Evolutionary conservation across 2,113 vertebrate species (phyloP).

Genomic region (Accipiter cooperii): DNA sequence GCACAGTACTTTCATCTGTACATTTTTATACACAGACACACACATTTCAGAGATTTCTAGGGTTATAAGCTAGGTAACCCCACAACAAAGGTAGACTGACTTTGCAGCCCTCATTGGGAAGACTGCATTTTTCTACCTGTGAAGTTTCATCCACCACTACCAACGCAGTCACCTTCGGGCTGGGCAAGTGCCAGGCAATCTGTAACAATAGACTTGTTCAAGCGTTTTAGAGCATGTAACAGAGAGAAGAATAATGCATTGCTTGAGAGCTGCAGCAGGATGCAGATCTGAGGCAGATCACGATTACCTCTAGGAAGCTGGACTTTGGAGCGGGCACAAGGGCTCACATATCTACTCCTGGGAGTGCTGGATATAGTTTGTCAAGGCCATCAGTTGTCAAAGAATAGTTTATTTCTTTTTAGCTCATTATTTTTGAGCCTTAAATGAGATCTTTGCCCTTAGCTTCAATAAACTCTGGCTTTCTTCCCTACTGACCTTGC

Average conservation of each 20-base stretch:
- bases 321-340: background rate
- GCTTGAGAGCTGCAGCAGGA: slow-evolving; percentile 7
- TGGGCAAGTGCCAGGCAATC: background rate
- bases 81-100: background rate
- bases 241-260: background rate
- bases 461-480: background rate
- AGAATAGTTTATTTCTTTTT: background rate
- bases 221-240: background rate
- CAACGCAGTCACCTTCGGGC: background rate
- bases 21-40: background rate
- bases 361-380: background rate
- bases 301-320: background rate
- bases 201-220: background rate
- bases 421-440: background rate
- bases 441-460: background rate
- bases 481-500: background rate
- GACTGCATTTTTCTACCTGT: background rate
- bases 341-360: background rate
- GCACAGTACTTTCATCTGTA: background rate
- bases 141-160: background rate
- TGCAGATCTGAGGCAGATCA: background rate
- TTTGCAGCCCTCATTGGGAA: background rate
- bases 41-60: background rate
- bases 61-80: background rate
- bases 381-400: background rate